Conservation (phyloP, 2,888 invertebrate species). For the Diarsia brunnea region DNA sequence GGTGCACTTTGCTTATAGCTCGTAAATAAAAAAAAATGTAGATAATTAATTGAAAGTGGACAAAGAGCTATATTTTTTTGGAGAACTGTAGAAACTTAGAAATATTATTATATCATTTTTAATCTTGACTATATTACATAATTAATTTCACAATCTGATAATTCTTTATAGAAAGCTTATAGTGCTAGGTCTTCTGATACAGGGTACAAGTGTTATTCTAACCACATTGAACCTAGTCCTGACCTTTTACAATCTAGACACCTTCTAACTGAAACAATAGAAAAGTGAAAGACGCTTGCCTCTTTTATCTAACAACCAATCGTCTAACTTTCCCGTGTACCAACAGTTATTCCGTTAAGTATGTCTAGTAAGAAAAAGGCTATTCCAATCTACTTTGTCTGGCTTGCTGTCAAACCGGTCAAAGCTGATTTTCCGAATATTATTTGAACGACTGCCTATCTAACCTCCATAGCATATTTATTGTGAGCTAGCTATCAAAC, state of each 20-base stretch:
- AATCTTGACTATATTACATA: neutral
- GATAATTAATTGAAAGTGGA: neutral
- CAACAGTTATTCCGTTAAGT: neutral
- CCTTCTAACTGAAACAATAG: constrained; percentile 5
- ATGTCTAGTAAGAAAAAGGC: neutral
- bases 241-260: constrained; percentile 4
- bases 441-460: neutral
- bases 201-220: neutral
- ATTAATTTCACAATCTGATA: neutral
- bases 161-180: neutral
- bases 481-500: neutral
- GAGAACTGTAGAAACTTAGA: neutral
- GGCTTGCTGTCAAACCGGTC: neutral
- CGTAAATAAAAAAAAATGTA: neutral
- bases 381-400: neutral
- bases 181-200: neutral
- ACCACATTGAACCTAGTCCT: neutral
- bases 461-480: neutral
- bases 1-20: neutral
- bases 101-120: neutral
- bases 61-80: neutral
- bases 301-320: constrained; percentile 9
- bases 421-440: neutral
- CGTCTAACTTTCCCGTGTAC: neutral
- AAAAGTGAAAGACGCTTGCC: constrained; percentile 16